Base-by-base conservation (phyloP, 2,797 vertebrate species). In the Danio albolineatus region DNA sequence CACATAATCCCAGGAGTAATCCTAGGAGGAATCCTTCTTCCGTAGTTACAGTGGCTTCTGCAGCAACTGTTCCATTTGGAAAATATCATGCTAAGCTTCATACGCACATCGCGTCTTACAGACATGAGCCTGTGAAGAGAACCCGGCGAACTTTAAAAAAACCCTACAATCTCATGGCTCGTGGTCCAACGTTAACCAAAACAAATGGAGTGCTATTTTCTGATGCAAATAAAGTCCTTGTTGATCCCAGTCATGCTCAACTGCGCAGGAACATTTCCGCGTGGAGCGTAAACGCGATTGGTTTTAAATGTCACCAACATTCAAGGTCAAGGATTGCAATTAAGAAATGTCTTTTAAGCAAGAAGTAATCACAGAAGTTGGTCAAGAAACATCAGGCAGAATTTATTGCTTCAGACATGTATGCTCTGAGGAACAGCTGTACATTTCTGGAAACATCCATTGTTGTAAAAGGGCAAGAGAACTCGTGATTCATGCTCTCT, bases 381-480 rank as follows among this genome's bases (percentile, higher is more conserved):
- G 82, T 87, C 80, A 64, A 82, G 82, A 85, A 88, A 90, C 71
- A 87, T 87, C 84, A 91, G 83, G 89, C 88, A 85, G 80, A 87
- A 86, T 91, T 94, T 94, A 94, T 94, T 94, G 94, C 93, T 94
- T 94, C 79, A 89, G 88, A 91, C 89, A 89, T 76, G 77, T 79
- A 87, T 91, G 90, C 90, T 88, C 90, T 89, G 89, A 90, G 91
- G 88, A 88, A 90, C 87, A 88, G 85, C 85, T 85, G 80, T 85
- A 92, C 86, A 88, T 85, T 78, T 87, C 86, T 85, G 84, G 78
- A 88, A 86, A 85, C 53, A 84, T 69, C 28, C 8, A 65, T 69
- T 79, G 43, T 71, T 73, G 48, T 54, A 64, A 77, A 77, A 56
- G 48, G 53, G 43, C 67, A 56, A 39, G 38, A 44, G 21, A 39